Percentiles rank a stretch among this genome's conserved stretches.
phyloP scores from a whole-genome alignment of 92 coral and sea anemone genomes.

The Paragorgia papillata region DNA sequence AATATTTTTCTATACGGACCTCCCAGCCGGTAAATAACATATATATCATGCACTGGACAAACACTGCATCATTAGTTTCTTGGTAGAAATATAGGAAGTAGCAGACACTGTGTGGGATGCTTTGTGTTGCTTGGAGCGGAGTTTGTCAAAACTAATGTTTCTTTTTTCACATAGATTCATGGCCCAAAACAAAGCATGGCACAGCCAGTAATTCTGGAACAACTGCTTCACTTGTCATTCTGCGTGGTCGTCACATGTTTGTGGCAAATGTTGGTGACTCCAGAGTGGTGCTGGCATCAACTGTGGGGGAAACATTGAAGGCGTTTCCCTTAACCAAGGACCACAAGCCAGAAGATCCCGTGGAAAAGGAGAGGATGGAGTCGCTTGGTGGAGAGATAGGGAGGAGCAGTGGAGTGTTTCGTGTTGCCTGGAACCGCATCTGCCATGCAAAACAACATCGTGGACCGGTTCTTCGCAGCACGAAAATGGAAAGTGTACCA shows the following conservation, averaged over 20 bases:
- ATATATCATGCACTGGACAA: no score
- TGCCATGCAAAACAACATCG: constrained; percentile 64
- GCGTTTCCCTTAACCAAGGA: constrained; percentile 82
- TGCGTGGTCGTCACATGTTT: constrained; percentile 83
- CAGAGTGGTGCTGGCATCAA: constrained; percentile 77
- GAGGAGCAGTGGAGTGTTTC: constrained; percentile 84
- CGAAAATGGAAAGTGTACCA: constrained; percentile 85
- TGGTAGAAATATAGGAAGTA: no score
- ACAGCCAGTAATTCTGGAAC: constrained; percentile 96
- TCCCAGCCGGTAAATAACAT: no score
- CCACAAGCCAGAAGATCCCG: constrained; percentile 93
- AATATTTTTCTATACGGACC: no score
- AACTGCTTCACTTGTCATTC: constrained; percentile 78
- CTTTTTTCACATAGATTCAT: constrained; percentile 62
- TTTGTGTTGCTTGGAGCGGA: no score
- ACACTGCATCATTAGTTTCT: no score
- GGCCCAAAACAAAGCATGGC: constrained; percentile 98
- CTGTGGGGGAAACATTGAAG: constrained; percentile 58
- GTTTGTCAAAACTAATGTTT: no score
- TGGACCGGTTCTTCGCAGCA: constrained; percentile 95
- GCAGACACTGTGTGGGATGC: no score
- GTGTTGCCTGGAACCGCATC: constrained; percentile 98
- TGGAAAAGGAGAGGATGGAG: constrained; percentile 83
- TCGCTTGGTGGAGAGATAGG: constrained; percentile 85
- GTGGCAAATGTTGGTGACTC: constrained; percentile 98